Evolutionary conservation across 2,797 vertebrate genomes (phyloP).

Genomic region (Manis pentadactyla): DNA sequence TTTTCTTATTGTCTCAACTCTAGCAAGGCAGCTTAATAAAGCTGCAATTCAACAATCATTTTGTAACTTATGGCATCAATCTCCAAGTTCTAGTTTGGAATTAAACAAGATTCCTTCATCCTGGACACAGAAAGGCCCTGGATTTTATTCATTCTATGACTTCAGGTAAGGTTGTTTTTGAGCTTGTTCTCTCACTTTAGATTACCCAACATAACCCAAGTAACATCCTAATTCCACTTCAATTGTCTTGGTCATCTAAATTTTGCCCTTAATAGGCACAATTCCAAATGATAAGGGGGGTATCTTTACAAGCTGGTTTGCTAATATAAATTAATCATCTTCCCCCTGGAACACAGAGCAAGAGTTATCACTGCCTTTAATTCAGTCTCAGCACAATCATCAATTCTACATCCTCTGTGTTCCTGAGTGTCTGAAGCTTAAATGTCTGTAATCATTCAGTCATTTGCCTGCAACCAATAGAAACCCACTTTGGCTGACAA

Average conservation of each 20-base stretch:
- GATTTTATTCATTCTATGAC: background rate
- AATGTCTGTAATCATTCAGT: background rate
- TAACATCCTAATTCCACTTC: background rate
- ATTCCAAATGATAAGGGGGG: background rate
- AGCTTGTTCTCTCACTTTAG: background rate
- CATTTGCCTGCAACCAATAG: background rate
- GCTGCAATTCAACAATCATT: background rate
- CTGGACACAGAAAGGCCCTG: background rate
- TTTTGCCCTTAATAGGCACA: background rate
- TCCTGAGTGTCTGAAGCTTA: background rate
- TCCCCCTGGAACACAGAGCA: background rate
- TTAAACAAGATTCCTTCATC: background rate
- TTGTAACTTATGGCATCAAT: background rate
- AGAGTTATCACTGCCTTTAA: background rate
- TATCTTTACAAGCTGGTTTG: background rate
- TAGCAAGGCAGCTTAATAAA: background rate
- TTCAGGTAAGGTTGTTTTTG: background rate
- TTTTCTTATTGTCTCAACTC: background rate
- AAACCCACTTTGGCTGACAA: background rate
- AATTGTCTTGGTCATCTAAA: background rate
- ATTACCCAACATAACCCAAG: conserved; percentile 5
- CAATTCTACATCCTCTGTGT: background rate
- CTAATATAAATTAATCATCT: background rate
- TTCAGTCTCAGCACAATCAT: background rate
- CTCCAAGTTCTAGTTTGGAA: background rate